phyloP scores from a whole-genome alignment of 1,140 invertebrate species.

The Parasteatoda tepidariorum region DNA sequence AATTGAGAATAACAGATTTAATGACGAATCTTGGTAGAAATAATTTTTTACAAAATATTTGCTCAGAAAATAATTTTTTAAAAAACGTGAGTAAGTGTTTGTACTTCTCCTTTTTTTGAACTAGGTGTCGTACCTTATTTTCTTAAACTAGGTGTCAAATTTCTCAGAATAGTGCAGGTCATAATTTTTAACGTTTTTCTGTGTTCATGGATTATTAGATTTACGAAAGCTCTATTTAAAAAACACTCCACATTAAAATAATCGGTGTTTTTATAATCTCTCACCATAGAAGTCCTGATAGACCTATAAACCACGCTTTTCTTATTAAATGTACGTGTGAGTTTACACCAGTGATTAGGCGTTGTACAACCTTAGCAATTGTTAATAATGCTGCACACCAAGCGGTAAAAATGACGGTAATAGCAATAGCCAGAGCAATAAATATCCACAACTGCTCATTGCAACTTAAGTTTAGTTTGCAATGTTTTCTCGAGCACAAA shows the following conservation, averaged over 20 bases:
- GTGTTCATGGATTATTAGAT: not conserved
- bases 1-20: too few species aligned
- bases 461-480: too few species aligned
- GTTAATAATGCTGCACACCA: constrained; percentile 90
- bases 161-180: too few species aligned
- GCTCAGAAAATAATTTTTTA: not conserved
- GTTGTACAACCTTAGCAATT: constrained; percentile 81
- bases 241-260: constrained; percentile 6
- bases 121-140: too few species aligned
- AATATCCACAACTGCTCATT: constrained; percentile 86
- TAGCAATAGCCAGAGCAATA: constrained; percentile 86
- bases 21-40: too few species aligned
- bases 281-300: constrained; percentile 18
- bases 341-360: constrained; percentile 78
- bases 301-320: not conserved
- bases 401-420: constrained; percentile 88
- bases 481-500: too few species aligned
- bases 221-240: constrained; percentile 22
- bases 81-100: not conserved
- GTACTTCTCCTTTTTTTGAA: too few species aligned
- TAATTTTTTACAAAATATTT: too few species aligned
- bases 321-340: not conserved
- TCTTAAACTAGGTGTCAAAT: too few species aligned
- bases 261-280: not conserved
- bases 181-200: not conserved